These are phyloP conservation scores for Parazoanthus swiftii DNA, from an alignment of 92 coral and sea anemone species.

Conservation along the genomic window DNA sequence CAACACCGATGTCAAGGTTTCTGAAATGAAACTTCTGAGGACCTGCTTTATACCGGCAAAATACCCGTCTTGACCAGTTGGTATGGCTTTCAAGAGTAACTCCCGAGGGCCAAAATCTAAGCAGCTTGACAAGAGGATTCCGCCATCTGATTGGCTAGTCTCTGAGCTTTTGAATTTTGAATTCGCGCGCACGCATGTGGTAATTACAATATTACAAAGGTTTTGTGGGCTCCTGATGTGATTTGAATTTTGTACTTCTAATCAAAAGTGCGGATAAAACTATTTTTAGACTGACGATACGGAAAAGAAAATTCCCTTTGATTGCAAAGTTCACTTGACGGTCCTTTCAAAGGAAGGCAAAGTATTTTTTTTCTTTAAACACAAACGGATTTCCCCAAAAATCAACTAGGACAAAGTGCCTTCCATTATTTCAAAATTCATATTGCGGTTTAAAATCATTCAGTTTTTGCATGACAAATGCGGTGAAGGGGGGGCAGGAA, in stretches of 20 bases:
- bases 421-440: not conserved
- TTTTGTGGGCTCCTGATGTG: not conserved
- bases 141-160: slow-evolving; percentile 21
- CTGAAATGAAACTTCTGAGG: not conserved
- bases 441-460: not conserved
- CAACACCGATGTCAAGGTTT: not conserved
- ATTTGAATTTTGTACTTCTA: not conserved
- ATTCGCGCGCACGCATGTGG: not conserved
- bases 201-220: not conserved
- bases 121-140: not conserved
- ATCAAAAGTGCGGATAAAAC: not conserved
- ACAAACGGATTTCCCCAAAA: too few species aligned
- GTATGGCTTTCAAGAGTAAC: not conserved
- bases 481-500: not conserved
- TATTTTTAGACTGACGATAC: not conserved
- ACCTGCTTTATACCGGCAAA: slow-evolving; percentile 1
- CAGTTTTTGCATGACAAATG: too few species aligned
- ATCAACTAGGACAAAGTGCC: not conserved
- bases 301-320: too few species aligned
- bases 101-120: not conserved
- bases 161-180: too few species aligned
- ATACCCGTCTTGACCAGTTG: not conserved
- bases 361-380: not conserved
- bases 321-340: not conserved
- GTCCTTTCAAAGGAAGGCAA: not conserved